Percentiles rank a stretch among this genome's conserved stretches.
These are phyloP conservation scores for Agrotis clavis DNA, from an alignment of 2,888 invertebrate genomes.

Conservation along the genomic window DNA sequence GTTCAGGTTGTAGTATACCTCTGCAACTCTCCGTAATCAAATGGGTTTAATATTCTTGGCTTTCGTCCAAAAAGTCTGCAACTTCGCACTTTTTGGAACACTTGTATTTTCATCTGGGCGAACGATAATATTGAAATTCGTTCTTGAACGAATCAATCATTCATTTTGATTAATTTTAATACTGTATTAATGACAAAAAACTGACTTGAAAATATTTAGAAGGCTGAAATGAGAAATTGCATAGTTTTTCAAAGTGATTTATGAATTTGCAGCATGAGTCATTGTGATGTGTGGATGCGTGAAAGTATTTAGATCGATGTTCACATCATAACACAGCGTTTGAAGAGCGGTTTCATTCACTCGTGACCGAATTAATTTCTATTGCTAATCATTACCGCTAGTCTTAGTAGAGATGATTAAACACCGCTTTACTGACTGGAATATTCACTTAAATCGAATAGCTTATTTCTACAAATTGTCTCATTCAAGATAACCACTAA, in stretches of 20 bases:
- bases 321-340: constrained; percentile 63
- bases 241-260: constrained; percentile 12
- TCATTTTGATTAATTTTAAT: background rate
- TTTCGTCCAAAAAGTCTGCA: constrained; percentile 22
- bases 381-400: constrained; percentile 46
- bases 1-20: constrained; percentile 1
- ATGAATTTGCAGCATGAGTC: constrained; percentile 23
- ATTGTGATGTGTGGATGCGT: constrained; percentile 46
- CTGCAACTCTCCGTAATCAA: constrained; percentile 7
- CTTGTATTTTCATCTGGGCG: background rate
- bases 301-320: constrained; percentile 63
- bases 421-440: background rate
- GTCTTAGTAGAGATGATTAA: constrained; percentile 10
- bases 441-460: background rate
- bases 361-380: constrained; percentile 70
- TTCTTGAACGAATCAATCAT: background rate
- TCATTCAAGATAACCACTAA: background rate
- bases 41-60: constrained; percentile 36
- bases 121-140: background rate
- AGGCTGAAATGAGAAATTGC: constrained; percentile 8
- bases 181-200: background rate
- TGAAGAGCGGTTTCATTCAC: constrained; percentile 73
- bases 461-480: background rate
- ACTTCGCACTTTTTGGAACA: constrained; percentile 3
- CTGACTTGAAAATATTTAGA: background rate